Conservation (phyloP, 2,113 vertebrate species). For the Suncus etruscus region DNA sequence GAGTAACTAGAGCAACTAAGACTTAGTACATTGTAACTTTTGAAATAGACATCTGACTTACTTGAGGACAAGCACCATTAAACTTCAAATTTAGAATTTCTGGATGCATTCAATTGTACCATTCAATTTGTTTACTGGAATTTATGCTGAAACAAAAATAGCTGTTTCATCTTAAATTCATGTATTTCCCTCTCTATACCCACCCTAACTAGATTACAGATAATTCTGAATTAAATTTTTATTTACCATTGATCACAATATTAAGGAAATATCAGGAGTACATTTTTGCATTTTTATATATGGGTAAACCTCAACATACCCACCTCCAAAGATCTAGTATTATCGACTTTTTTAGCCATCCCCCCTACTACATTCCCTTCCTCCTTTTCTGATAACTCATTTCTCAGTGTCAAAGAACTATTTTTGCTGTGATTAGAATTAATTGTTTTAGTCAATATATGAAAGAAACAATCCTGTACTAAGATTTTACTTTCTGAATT, state of each 20-base stretch:
- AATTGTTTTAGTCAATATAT: too few relatives aligned
- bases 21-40: background rate
- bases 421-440: too few relatives aligned
- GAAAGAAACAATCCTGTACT: too few relatives aligned
- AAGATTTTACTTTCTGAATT: too few relatives aligned
- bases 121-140: background rate
- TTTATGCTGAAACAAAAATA: conserved; percentile 47
- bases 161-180: conserved; percentile 37
- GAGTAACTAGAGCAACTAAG: background rate
- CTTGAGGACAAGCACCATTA: conserved; percentile 23
- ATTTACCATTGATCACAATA: background rate
- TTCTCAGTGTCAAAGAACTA: too few relatives aligned
- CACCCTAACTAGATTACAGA: background rate
- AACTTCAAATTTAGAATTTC: conserved; percentile 60
- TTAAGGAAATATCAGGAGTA: too few relatives aligned
- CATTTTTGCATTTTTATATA: too few relatives aligned
- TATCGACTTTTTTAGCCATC: too few relatives aligned
- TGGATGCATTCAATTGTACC: conserved; percentile 13
- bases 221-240: background rate
- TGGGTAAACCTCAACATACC: too few relatives aligned
- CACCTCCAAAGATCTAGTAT: too few relatives aligned
- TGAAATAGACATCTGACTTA: background rate
- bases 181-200: background rate
- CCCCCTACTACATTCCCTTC: too few relatives aligned
- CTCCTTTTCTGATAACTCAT: too few relatives aligned